These are phyloP conservation scores for Accipiter cooperii DNA, from an alignment of 2,113 vertebrate genomes.

Conservation along the genomic window DNA sequence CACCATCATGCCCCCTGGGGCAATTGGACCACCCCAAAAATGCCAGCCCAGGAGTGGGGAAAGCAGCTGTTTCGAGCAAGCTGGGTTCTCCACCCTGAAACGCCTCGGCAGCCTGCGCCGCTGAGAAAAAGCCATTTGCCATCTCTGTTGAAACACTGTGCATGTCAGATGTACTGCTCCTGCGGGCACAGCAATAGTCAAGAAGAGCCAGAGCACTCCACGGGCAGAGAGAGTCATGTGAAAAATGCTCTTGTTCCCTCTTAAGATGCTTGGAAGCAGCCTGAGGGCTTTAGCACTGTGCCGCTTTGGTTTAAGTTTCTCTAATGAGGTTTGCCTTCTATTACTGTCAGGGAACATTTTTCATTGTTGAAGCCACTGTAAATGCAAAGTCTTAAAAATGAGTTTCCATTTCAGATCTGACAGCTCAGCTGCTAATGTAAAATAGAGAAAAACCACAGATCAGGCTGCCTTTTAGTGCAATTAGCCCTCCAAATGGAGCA, in stretches of 20 bases:
- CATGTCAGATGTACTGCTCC: conserved; percentile 48
- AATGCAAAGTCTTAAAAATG: conserved; percentile 75
- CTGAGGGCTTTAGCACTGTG: conserved; percentile 70
- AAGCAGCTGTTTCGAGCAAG: not conserved
- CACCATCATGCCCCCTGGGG: accelerated
- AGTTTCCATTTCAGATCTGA: conserved; percentile 71
- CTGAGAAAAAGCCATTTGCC: conserved; percentile 46
- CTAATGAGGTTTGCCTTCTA: conserved; percentile 77
- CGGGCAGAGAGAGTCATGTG: conserved; percentile 59
- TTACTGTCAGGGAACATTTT: conserved; percentile 76
- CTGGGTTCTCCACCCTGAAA: not conserved
- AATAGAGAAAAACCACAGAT: conserved; percentile 68
- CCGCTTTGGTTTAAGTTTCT: conserved; percentile 73
- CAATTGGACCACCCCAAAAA: not conserved
- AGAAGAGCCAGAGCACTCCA: conserved; percentile 50
- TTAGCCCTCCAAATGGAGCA: conserved; percentile 74
- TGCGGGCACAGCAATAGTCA: conserved; percentile 50
- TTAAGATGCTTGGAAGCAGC: conserved; percentile 70
- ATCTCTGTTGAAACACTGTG: not conserved
- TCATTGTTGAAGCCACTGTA: conserved; percentile 72
- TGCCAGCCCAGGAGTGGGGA: not conserved
- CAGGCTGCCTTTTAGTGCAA: conserved; percentile 71
- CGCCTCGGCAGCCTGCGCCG: not conserved
- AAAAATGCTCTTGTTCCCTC: conserved; percentile 68
- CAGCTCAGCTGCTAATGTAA: conserved; percentile 72